These are phyloP conservation scores for Seriola quinqueradiata DNA, from an alignment of 2,113 vertebrate species.

Conservation along the genomic window DNA sequence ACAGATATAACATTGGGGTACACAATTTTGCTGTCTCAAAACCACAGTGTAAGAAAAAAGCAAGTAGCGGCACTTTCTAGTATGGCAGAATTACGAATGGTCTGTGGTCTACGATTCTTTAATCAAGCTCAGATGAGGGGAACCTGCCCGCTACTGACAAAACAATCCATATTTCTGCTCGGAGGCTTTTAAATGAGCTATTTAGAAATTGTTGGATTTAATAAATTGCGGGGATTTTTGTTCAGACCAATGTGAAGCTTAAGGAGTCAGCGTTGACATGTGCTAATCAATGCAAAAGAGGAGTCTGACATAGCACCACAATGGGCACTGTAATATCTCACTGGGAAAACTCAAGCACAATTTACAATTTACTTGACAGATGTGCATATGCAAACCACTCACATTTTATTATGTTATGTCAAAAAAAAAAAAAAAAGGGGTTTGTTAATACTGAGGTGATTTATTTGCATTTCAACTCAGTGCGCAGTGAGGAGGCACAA, in stretches of 20 bases:
- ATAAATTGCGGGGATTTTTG: slow-evolving; percentile 29
- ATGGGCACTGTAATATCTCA: slow-evolving; percentile 6
- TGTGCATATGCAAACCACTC: slow-evolving; percentile 23
- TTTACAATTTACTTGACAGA: slow-evolving; percentile 28
- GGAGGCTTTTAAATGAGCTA: slow-evolving; percentile 22
- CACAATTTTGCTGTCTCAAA: background rate
- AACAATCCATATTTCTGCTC: slow-evolving; percentile 9
- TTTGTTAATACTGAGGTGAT: slow-evolving; percentile 37
- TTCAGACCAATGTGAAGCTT: slow-evolving; percentile 15
- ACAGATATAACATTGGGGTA: background rate
- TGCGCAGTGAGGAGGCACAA: slow-evolving; percentile 42
- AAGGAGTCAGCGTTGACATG: slow-evolving; percentile 11
- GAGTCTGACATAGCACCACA: background rate
- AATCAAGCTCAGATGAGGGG: slow-evolving; percentile 26
- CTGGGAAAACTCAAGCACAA: slow-evolving; percentile 13
- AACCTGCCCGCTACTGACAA: background rate
- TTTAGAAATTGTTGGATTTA: slow-evolving; percentile 31
- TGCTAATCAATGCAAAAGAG: slow-evolving; percentile 26
- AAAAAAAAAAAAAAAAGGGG: slow-evolving; percentile 25
- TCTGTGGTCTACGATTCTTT: slow-evolving; percentile 14
- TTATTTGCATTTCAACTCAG: slow-evolving; percentile 37
- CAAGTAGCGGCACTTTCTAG: slow-evolving; percentile 7
- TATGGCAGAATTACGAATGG: background rate
- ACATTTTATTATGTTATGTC: slow-evolving; percentile 26
- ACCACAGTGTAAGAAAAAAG: background rate